Base-by-base conservation (phyloP, 2,888 invertebrate genomes). In the Hirtodrosophila trivittata region DNA sequence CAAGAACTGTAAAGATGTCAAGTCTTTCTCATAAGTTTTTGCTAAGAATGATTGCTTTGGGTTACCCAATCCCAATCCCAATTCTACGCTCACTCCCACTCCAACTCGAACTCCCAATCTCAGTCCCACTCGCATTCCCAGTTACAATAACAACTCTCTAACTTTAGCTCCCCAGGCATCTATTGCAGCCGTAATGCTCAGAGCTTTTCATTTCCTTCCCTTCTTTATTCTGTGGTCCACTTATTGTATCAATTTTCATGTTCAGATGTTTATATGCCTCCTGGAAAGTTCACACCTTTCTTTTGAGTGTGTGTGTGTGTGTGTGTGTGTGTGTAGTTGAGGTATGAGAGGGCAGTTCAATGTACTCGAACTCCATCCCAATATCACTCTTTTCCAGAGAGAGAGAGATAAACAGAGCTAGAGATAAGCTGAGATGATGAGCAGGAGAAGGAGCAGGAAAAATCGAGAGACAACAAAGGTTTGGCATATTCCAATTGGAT, bases 291-390 rank as follows among this genome's bases (percentile, higher is more conserved):
- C 77, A 71, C 81, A 80, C 73, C 73, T 72, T 50, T 26, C 38
- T 51, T 47, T 32, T 35, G 12, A 38, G 21, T 26, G 12, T 1
- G 9, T 18, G 37, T 12, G 2, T 9, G 9, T 7, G 9, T 28
- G 9, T 7, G 28, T 50, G 28, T 46, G 51, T 47, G 37, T 35
- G n/a, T 39, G 28, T 26, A 13, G 6, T 10, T 18, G 41, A 10
- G 28, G 28, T 28, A 5, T 7, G 9, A 28, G n/a, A 5, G 28
- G 5, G 28, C 2, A 28, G 82, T 85, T 82, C 82, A 85, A 77
- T 70, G 82, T 33, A 58, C 82, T 35, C 43, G 35, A 77, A 75
- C 70, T 72, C 54, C 67, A 72, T 81, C 78, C 67, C 52, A 71
- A 75, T 84, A 81, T 77, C 68, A 69, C 81, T 54, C 47, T 28